Evolutionary conservation across 2,888 invertebrate genomes (phyloP).

Genomic region (Heliconius cydno): DNA sequence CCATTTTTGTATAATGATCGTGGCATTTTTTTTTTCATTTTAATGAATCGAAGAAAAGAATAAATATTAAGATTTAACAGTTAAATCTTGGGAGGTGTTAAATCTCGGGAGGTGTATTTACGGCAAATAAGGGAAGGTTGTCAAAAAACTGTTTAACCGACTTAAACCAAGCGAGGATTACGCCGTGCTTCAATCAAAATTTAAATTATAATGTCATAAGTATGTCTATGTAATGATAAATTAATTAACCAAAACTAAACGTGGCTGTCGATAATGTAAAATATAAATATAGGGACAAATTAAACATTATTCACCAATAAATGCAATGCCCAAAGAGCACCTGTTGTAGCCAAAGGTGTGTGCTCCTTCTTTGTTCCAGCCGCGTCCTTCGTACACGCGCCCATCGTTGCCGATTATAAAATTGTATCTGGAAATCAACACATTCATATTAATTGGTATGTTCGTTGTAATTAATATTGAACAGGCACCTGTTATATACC

Average conservation of each 20-base stretch:
- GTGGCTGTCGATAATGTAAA: not conserved
- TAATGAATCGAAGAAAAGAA: too few relatives aligned
- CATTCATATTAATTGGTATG: not conserved
- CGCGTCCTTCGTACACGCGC: conserved; percentile 83
- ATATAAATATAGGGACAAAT: not conserved
- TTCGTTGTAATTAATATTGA: not conserved
- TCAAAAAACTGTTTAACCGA: too few relatives aligned
- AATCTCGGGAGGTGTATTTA: too few relatives aligned
- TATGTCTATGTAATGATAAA: not conserved
- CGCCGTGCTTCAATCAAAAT: too few relatives aligned
- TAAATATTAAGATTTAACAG: too few relatives aligned
- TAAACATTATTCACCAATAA: conserved; percentile 60
- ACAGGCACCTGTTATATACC: not conserved
- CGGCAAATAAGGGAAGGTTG: too few relatives aligned
- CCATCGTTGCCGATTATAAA: conserved; percentile 86
- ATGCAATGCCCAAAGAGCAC: conserved; percentile 71
- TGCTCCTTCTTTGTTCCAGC: conserved; percentile 83
- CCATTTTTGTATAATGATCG: too few relatives aligned
- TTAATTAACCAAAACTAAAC: not conserved
- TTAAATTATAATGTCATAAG: too few relatives aligned
- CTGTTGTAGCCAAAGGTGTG: conserved; percentile 73
- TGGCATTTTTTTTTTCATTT: too few relatives aligned
- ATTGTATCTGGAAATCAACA: conserved; percentile 68
- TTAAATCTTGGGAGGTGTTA: too few relatives aligned
- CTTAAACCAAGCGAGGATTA: too few relatives aligned